Conservation (phyloP, 2,888 invertebrate species). For the Drosophila vallismaia region DNA sequence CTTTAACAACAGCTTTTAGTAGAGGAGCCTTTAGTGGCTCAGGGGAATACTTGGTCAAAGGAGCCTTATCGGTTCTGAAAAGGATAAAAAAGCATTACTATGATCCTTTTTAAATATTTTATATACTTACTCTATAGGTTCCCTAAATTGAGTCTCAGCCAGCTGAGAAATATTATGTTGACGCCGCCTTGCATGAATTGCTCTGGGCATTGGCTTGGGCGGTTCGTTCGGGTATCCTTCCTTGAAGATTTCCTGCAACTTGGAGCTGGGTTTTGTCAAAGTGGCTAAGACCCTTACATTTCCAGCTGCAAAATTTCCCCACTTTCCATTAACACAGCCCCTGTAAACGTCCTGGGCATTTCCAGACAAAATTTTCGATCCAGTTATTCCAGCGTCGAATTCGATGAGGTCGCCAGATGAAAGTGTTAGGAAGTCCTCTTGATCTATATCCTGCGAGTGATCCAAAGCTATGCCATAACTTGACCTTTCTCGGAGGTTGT, state of each 20-base stretch:
- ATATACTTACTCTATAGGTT: constrained; percentile 56
- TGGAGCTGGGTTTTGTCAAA: constrained; percentile 89
- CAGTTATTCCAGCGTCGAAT: constrained; percentile 89
- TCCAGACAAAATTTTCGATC: constrained; percentile 87
- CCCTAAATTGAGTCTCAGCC: constrained; percentile 91
- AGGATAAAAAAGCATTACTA: neutral
- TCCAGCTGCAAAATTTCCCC: constrained; percentile 94
- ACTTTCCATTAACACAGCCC: constrained; percentile 88
- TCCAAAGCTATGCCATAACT: constrained; percentile 91
- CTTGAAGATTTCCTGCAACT: constrained; percentile 87
- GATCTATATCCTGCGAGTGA: constrained; percentile 59
- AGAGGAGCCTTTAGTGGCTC: constrained; percentile 93
- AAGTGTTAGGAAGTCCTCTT: constrained; percentile 84
- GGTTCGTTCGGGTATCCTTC: constrained; percentile 71
- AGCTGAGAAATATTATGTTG: constrained; percentile 94
- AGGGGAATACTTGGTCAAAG: constrained; percentile 92
- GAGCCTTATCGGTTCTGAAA: constrained; percentile 80
- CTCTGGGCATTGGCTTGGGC: constrained; percentile 85
- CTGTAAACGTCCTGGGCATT: constrained; percentile 87
- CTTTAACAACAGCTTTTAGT: constrained; percentile 89
- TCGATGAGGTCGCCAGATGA: constrained; percentile 91
- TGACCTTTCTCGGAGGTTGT: constrained; percentile 94
- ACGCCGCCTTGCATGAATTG: constrained; percentile 80
- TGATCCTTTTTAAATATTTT: neutral
- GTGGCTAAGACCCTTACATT: constrained; percentile 94